Base-by-base conservation (phyloP, 2,797 vertebrate species). In the Gallirallus australis region DNA sequence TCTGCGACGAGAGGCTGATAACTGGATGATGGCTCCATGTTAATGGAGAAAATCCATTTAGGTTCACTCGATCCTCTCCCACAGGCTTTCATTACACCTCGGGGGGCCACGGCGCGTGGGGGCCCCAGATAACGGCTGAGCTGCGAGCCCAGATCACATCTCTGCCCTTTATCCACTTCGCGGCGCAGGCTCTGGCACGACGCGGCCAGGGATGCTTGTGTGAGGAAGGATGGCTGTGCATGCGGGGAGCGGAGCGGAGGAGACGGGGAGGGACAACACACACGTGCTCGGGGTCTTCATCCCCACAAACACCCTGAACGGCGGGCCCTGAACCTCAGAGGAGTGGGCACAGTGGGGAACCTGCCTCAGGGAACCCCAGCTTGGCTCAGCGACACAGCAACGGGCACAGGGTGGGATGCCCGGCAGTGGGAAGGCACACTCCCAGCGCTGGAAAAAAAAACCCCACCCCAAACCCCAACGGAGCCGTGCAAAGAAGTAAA, bases 21-120 rank as follows among this genome's bases (percentile, higher is more conserved):
- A 91, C 57, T 15, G 75, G 69, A 79, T 96, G 91, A 86, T 88
- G 92, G 89, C 82, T 28, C 93, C 20, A 89, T 21, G 84, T 70
- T 94, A 96, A 96, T 80, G 93, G 94, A 95, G 94, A 96, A 96
- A 97, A 97, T 95, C 96, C 96, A 96, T 97, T 97, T 94, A 85
- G 94, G 95, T 86, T 94, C 94, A 95, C 96, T 94, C 72, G 70
- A 86, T 88, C n/a, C 91, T 76, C 89, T 86, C 88, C 93, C 75
- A 45, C 9, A 47, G 86, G 92, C 94, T 95, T 64, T 57, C 93
- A 94, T 97, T 96, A 94, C 89, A 78, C 94, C 95, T 70, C 78
- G 3, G 95, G 96, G 96, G 87, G 59, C 89, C 0, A 3, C 60
- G 5, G 82, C 4, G 57, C 78, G 23, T 57, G 3, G 4, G 57